Evolutionary conservation across 1,140 invertebrate species (phyloP).

Genomic region (Neomicropteryx cornuta): DNA sequence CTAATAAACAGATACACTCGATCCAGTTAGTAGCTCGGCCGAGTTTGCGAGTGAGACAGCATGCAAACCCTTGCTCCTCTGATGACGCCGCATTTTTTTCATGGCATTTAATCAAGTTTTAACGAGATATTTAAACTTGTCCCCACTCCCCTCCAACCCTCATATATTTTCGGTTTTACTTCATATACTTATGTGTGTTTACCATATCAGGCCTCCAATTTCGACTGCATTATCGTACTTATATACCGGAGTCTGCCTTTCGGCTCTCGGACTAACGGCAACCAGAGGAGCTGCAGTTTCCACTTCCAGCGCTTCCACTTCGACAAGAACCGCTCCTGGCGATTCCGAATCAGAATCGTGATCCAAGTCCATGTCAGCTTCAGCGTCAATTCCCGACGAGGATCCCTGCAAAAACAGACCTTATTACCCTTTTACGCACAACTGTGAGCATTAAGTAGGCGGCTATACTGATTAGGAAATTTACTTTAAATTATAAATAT

Average conservation of each 20-base stretch:
- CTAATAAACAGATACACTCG: too few species aligned
- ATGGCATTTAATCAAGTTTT: slow-evolving; percentile 1
- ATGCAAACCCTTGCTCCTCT: too few species aligned
- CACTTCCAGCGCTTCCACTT: slow-evolving; percentile 56
- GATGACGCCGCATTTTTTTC: too few species aligned
- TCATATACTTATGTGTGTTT: slow-evolving; percentile 27
- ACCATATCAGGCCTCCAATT: slow-evolving; percentile 27
- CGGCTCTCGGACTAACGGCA: slow-evolving; percentile 44
- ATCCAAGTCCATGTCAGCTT: slow-evolving; percentile 15
- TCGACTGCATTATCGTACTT: slow-evolving; percentile 43
- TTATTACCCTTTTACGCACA: too few species aligned
- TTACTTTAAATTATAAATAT: too few species aligned
- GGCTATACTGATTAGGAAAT: too few species aligned
- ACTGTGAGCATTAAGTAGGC: too few species aligned
- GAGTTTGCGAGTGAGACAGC: too few species aligned
- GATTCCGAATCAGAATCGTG: slow-evolving; percentile 44
- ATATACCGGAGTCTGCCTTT: slow-evolving; percentile 57
- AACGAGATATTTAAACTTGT: neutral
- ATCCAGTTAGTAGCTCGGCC: too few species aligned
- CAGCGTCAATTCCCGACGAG: too few species aligned
- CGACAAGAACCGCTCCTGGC: slow-evolving; percentile 51
- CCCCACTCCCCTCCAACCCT: slow-evolving; percentile 18
- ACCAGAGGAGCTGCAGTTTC: slow-evolving; percentile 54
- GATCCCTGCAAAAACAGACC: too few species aligned
- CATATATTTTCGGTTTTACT: slow-evolving; percentile 29